Conservation (phyloP, 1,140 invertebrate genomes). For the Aplysia californica region DNA sequence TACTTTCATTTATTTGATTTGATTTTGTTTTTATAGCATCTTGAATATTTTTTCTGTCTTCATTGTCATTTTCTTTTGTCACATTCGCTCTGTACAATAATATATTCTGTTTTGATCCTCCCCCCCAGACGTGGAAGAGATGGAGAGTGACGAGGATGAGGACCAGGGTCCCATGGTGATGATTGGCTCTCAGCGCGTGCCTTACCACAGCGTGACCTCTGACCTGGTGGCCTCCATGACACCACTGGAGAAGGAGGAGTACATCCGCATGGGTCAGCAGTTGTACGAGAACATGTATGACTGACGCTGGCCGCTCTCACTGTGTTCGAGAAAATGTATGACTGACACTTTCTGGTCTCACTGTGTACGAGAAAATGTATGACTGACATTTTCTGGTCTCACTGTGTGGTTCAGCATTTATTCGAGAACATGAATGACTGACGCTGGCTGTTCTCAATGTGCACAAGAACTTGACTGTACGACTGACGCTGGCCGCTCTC, state of each 20-base stretch:
- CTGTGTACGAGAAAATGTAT: neutral
- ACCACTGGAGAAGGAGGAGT: slow-evolving; percentile 90
- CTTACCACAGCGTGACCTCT: slow-evolving; percentile 85
- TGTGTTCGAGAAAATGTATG: neutral
- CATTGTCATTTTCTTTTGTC: neutral
- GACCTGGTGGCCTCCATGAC: slow-evolving; percentile 91
- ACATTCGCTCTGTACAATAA: neutral
- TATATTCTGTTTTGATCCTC: neutral
- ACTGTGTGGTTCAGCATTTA: too few relatives aligned
- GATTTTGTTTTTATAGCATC: neutral
- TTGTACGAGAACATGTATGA: slow-evolving; percentile 77
- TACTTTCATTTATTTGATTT: neutral
- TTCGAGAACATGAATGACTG: neutral
- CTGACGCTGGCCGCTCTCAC: slow-evolving; percentile 45
- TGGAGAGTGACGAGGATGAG: slow-evolving; percentile 84
- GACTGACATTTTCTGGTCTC: too few relatives aligned
- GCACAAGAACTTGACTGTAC: too few relatives aligned
- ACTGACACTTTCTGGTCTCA: too few relatives aligned
- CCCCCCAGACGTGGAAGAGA: slow-evolving; percentile 74
- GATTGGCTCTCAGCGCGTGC: slow-evolving; percentile 82
- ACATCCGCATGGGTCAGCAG: slow-evolving; percentile 94
- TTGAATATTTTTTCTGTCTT: neutral
- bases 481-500: slow-evolving; percentile 60
- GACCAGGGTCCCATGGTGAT: slow-evolving; percentile 84
- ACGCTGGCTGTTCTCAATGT: too few relatives aligned